These are phyloP conservation scores for Thereva unica DNA, from an alignment of 2,888 invertebrate species.

Conservation along the genomic window DNA sequence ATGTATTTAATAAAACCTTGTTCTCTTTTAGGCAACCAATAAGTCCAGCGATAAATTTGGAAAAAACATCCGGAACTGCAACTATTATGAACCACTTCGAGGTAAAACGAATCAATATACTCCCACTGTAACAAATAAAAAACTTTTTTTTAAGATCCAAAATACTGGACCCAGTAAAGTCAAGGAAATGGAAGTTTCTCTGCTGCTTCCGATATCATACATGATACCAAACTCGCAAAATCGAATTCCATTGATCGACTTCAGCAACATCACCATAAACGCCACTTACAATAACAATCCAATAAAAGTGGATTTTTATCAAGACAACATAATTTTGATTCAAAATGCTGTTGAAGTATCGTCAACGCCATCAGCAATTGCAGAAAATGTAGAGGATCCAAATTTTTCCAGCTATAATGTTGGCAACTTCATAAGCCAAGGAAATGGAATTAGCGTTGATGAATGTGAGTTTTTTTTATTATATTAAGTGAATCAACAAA, in stretches of 20 bases:
- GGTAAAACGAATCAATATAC: conserved; percentile 37
- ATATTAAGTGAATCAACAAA: no score
- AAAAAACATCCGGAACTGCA: conserved; percentile 50
- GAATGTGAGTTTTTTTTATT: no score
- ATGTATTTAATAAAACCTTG: no score
- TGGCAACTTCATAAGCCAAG: no score
- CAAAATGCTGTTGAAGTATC: conserved; percentile 30
- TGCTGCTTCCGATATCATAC: conserved; percentile 55
- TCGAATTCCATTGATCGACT: conserved; percentile 51
- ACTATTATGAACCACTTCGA: conserved; percentile 54
- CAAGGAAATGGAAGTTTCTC: conserved; percentile 51
- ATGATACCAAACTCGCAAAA: conserved; percentile 49
- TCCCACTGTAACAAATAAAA: background rate
- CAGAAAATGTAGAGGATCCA: no score
- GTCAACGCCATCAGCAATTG: no score
- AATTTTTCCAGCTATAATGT: no score
- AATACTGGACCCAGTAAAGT: conserved; percentile 57
- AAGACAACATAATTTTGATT: conserved; percentile 31
- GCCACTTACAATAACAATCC: conserved; percentile 53
- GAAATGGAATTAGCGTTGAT: no score
- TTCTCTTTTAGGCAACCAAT: conserved; percentile 48
- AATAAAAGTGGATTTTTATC: conserved; percentile 50
- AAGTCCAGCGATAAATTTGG: conserved; percentile 51
- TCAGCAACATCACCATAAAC: conserved; percentile 53
- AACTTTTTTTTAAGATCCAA: conserved; percentile 46